A percentile compares a stretch with the other conserved stretches of the same genome.
Conservation (phyloP, 2,888 invertebrate species). For the Helobdella robusta region DNA sequence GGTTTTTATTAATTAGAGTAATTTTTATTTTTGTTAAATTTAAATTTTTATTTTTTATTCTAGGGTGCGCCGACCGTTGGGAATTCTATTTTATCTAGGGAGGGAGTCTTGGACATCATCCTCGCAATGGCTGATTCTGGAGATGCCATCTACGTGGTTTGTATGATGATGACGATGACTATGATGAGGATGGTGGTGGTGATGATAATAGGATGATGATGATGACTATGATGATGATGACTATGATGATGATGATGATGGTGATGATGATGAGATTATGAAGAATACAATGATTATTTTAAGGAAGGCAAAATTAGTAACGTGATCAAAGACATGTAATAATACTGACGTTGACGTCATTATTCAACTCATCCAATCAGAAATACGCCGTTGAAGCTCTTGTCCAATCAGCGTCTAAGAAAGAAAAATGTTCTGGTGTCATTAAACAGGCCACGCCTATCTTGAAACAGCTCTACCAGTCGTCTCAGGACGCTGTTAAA, state of each 20-base stretch:
- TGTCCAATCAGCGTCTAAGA: conserved; percentile 89
- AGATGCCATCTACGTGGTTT: conserved; percentile 65
- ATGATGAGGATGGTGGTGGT: too few species aligned
- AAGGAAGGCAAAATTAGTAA: too few species aligned
- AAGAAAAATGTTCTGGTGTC: conserved; percentile 84
- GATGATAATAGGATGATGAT: conserved; percentile 2
- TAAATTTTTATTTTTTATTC: conserved; percentile 25
- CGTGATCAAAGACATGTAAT: too few species aligned
- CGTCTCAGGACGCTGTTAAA: conserved; percentile 72
- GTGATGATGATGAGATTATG: neutral
- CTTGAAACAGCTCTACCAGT: conserved; percentile 81
- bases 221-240: neutral
- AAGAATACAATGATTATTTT: neutral
- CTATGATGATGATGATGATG: neutral
- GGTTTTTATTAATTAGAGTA: neutral
- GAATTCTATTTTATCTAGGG: conserved; percentile 55
- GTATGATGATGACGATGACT: conserved; percentile 18
- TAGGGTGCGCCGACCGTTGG: conserved; percentile 86
- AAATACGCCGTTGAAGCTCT: conserved; percentile 92
- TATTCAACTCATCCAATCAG: conserved; percentile 48
- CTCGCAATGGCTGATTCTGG: conserved; percentile 89
- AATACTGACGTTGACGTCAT: neutral
- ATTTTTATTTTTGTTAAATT: neutral
- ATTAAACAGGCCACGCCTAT: conserved; percentile 80
- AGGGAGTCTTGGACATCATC: conserved; percentile 86